phyloP scores from a whole-genome alignment of 2,113 vertebrate species.

The Prietella phreatophila region DNA sequence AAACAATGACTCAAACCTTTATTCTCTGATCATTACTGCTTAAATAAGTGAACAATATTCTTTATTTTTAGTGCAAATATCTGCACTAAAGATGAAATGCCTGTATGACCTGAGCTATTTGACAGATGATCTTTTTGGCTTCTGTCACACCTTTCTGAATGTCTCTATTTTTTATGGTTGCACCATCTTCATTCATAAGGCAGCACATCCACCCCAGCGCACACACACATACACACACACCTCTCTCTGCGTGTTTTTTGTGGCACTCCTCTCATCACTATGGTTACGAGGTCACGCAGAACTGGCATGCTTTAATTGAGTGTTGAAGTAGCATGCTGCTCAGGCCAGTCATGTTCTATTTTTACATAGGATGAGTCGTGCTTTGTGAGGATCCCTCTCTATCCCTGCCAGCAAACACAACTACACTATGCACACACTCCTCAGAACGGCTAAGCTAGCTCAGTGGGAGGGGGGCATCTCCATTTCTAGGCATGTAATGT shows the following conservation, averaged over 20 bases:
- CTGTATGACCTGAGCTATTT: not conserved
- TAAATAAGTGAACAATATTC: not conserved
- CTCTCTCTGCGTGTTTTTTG: not conserved
- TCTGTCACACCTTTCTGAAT: not conserved
- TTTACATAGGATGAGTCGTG: conserved; percentile 30
- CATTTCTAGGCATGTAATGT: not conserved
- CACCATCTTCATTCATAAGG: not conserved
- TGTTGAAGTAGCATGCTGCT: conserved; percentile 28
- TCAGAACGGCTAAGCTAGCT: not conserved
- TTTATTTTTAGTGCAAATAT: not conserved
- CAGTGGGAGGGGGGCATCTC: too few relatives aligned
- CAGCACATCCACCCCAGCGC: not conserved
- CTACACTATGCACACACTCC: not conserved
- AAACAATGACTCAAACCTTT: not conserved
- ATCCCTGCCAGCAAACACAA: not conserved
- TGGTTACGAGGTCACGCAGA: conserved; percentile 44
- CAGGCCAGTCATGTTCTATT: conserved; percentile 31
- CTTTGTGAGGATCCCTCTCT: conserved; percentile 29
- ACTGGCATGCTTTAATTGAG: conserved; percentile 37
- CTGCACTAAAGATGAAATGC: too few relatives aligned
- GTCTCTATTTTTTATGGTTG: not conserved
- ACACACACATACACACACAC: not conserved
- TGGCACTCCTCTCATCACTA: conserved; percentile 37
- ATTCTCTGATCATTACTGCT: not conserved
- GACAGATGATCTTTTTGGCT: not conserved